A percentile compares a stretch with the other conserved stretches of the same genome.
phyloP scores from a whole-genome alignment of 2,888 invertebrate species.

The Selenia dentaria region DNA sequence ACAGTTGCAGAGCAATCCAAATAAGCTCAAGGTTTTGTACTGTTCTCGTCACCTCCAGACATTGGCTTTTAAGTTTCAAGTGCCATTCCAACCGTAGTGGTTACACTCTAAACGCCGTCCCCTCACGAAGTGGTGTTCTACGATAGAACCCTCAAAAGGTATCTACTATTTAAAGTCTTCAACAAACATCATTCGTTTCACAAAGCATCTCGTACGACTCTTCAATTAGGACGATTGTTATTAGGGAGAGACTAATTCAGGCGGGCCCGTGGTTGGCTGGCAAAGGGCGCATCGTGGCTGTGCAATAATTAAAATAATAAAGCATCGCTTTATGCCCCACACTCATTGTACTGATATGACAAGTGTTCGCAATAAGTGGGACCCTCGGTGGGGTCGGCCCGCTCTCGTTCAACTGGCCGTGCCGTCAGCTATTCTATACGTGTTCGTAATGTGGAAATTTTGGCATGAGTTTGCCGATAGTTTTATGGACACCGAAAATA shows the following conservation, averaged over 20 bases:
- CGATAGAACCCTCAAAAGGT: too few species aligned
- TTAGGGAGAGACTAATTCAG: conserved; percentile 58
- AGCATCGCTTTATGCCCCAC: conserved; percentile 61
- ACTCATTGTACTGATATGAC: conserved; percentile 78
- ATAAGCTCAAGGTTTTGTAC: too few species aligned
- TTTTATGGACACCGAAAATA: conserved; percentile 4
- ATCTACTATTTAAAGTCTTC: conserved; percentile 21
- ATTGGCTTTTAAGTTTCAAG: too few species aligned
- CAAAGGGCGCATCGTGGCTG: conserved; percentile 73
- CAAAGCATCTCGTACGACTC: conserved; percentile 42
- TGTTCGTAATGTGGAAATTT: conserved; percentile 23
- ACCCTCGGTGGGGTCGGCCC: conserved; percentile 54
- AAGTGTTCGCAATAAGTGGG: conserved; percentile 79
- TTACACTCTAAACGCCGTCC: too few species aligned
- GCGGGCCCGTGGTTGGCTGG: conserved; percentile 58
- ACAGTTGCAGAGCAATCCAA: too few species aligned
- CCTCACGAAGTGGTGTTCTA: too few species aligned
- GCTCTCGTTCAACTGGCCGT: conserved; percentile 7
- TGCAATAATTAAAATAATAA: conserved; percentile 84
- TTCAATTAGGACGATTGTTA: conserved; percentile 67
- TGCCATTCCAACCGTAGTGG: too few species aligned
- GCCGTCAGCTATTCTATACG: conserved; percentile 29
- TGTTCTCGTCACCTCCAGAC: too few species aligned
- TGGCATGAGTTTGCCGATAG: conserved; percentile 13
- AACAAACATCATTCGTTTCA: conserved; percentile 14